These are phyloP conservation scores for Enteromius unitaeniatus DNA, from an alignment of 2,797 vertebrate genomes.

Conservation along the genomic window DNA sequence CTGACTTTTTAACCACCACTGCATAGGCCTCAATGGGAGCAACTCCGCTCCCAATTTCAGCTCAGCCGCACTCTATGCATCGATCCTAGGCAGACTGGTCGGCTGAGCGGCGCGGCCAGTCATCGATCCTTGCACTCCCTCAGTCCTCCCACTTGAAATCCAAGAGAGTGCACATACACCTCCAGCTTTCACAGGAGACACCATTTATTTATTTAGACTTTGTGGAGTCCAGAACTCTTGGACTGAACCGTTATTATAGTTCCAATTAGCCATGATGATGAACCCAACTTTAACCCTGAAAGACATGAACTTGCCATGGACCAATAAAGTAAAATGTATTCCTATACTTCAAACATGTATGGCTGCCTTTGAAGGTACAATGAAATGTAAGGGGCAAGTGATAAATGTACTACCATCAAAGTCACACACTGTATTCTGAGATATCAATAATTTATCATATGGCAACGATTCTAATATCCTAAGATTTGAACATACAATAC, in stretches of 20 bases:
- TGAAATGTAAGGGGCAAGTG: too few species aligned
- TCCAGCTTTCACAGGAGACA: constrained; percentile 30
- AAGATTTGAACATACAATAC: constrained; percentile 23
- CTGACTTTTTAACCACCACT: constrained; percentile 44
- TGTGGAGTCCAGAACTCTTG: constrained; percentile 12
- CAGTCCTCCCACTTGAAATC: constrained; percentile 58
- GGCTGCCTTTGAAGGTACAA: constrained; percentile 9
- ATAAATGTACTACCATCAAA: not conserved
- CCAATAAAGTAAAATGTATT: constrained; percentile 9
- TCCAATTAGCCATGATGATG: constrained; percentile 25
- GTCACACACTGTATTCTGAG: not conserved
- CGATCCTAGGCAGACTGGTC: constrained; percentile 61
- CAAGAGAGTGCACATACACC: constrained; percentile 38
- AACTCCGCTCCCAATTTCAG: constrained; percentile 60
- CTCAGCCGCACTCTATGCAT: constrained; percentile 60
- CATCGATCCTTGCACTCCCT: constrained; percentile 60
- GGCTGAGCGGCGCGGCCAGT: constrained; percentile 62
- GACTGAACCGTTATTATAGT: not conserved
- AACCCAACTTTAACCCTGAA: constrained; percentile 4
- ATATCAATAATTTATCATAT: constrained; percentile 38
- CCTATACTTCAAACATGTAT: constrained; percentile 34
- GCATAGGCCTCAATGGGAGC: constrained; percentile 58
- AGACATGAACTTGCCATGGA: constrained; percentile 14
- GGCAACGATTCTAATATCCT: constrained; percentile 16
- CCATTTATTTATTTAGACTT: constrained; percentile 41